These are phyloP conservation scores for Leuciscus idus DNA, from an alignment of 2,113 vertebrate genomes.

Conservation along the genomic window DNA sequence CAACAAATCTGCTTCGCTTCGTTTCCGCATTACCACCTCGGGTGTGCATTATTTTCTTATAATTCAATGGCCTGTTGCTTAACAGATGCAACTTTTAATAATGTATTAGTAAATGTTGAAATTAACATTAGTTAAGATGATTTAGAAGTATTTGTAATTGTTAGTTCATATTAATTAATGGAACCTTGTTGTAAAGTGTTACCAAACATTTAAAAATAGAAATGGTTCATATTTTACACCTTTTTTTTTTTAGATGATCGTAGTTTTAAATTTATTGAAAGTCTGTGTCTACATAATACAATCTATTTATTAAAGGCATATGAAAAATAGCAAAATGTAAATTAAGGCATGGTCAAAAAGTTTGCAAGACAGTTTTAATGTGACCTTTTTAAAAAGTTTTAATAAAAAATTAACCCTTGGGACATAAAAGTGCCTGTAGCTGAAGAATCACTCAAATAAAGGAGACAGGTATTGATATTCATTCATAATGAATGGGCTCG, in stretches of 20 bases:
- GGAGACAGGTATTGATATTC: slow-evolving; percentile 8
- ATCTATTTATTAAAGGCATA: neutral
- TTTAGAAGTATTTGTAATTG: neutral
- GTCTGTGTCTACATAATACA: neutral
- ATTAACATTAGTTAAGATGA: neutral
- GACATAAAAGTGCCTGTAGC: slow-evolving; percentile 2
- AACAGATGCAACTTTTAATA: neutral
- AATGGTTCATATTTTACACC: neutral
- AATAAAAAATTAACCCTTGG: neutral
- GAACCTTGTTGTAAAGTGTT: neutral
- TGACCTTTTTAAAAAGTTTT: neutral
- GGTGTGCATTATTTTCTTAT: too few relatives aligned
- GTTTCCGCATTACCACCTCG: too few relatives aligned
- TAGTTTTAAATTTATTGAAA: neutral
- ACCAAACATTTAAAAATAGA: neutral
- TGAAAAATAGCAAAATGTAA: neutral
- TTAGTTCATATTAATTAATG: neutral
- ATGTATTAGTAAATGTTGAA: neutral
- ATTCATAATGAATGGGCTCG: slow-evolving; percentile 2
- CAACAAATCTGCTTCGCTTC: too few relatives aligned
- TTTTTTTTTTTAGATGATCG: neutral
- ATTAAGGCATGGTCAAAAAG: neutral
- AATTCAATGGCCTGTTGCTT: too few relatives aligned
- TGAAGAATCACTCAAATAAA: slow-evolving; percentile 6
- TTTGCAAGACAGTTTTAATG: neutral